A percentile compares a stretch with the other conserved stretches of the same genome.
Conservation (phyloP, 37 sponge, comb jelly and placozoan species). For the Aplysina aerophoba region DNA sequence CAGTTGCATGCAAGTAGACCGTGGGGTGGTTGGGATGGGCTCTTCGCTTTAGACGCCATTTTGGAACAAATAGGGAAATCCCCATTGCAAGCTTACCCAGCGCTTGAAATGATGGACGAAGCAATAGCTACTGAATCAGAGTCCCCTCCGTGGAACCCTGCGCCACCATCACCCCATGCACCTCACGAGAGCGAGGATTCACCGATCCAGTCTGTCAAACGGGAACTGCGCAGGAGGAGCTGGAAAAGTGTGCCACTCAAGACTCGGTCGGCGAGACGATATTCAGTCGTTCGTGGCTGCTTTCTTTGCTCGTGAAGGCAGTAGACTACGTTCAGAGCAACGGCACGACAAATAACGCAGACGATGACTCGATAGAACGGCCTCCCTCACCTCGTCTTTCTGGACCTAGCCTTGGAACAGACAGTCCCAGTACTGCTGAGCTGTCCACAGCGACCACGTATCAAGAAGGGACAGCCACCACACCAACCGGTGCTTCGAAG, state of each 20-base stretch:
- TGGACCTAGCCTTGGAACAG: not conserved
- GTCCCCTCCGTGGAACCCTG: too few relatives aligned
- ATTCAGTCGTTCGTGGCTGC: slow-evolving; percentile 67
- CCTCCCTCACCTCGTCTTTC: not conserved
- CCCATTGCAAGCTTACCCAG: too few relatives aligned
- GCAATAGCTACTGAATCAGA: too few relatives aligned
- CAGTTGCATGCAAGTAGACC: not conserved
- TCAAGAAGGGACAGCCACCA: too few relatives aligned
- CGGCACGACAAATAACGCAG: not conserved
- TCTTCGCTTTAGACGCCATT: too few relatives aligned
- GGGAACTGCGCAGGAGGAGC: not conserved
- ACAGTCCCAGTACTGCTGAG: not conserved
- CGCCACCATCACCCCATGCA: too few relatives aligned
- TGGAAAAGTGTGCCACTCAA: not conserved
- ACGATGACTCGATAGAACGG: not conserved
- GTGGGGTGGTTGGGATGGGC: not conserved
- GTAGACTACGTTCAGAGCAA: not conserved
- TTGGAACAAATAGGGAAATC: too few relatives aligned
- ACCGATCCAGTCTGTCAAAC: too few relatives aligned
- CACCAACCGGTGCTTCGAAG: not conserved
- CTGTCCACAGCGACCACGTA: too few relatives aligned
- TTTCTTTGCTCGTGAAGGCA: slow-evolving; percentile 59
- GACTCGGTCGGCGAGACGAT: slow-evolving; percentile 63
- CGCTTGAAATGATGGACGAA: too few relatives aligned
- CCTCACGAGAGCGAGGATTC: too few relatives aligned